Evolutionary conservation across 2,113 vertebrate species (phyloP), one percentile per base, ranked within the genome.

Genomic region (Ploceus nigricollis): DNA sequence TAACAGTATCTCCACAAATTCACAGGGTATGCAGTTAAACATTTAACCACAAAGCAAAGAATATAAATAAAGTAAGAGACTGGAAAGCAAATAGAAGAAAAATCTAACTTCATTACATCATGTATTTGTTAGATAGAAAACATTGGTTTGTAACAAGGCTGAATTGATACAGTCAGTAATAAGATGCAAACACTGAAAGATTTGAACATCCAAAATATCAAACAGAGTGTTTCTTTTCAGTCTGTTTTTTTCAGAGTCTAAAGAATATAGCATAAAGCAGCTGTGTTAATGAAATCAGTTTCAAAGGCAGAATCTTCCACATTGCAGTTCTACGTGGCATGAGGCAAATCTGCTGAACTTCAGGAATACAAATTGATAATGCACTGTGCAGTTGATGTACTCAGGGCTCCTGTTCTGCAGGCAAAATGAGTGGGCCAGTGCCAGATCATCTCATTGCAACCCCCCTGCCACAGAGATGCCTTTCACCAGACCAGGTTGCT

Each of bases 121-220:
- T 70, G 50, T 33, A 61, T 60, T 82, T 94, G 47, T 60, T 93
- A 71, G 50, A 51, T 70, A 72, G 66, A 87, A 95, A 73, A 88
- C 93, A 86, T 12, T 76, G 47, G 13, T 78, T 82, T 87, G 30
- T 86, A 81, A 77, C n/a, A 63, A 75, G 78, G 39, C 28, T 87
- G 84, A 93, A 89, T 45, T 81, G 61, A 85, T 87, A 61, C n/a
- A 94, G 73, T 85, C 57, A 53, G 57, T 95, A 96, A 94, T 89
- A 61, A 96, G 56, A 71, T 93, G 91, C 73, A 95, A 70, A 63
- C 71, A 20, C 27, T 65, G 78, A 64, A 95, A 77, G 45, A 77
- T 56, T 27, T 72, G 51, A 93, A 90, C 94, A 94, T 70, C 42
- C 39, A 63, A 51, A 82, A 94, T 91, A 96, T 96, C 91, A 96